Percentiles rank a stretch among this genome's conserved stretches.
Evolutionary conservation across 2,797 vertebrate genomes (phyloP).

Genomic region (Vultur gryphus): DNA sequence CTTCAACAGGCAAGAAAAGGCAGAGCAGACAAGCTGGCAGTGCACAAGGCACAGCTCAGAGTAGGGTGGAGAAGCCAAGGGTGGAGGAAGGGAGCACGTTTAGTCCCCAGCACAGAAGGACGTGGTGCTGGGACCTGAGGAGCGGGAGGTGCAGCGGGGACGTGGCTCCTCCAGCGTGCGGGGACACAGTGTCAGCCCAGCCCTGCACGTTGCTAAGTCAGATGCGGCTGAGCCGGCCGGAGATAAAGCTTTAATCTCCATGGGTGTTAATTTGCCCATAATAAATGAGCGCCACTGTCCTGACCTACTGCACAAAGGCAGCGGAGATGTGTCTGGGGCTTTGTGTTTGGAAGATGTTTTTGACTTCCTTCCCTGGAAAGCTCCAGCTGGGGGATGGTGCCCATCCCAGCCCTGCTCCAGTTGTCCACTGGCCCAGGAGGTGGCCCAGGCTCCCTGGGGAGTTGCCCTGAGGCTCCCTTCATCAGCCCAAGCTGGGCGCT

Average conservation of each 20-base stretch:
- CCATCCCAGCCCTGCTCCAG: background rate
- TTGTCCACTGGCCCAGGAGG: background rate
- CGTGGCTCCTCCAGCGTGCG: rapidly evolving
- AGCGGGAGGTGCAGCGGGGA: rapidly evolving
- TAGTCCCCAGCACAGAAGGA: background rate
- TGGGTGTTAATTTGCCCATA: background rate
- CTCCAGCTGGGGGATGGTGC: background rate
- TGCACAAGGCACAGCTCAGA: background rate
- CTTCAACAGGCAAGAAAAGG: background rate
- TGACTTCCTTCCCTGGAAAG: background rate
- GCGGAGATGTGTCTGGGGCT: background rate
- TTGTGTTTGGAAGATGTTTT: background rate
- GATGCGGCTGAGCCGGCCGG: rapidly evolving
- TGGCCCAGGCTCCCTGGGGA: background rate
- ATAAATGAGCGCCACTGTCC: background rate
- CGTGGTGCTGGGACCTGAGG: background rate
- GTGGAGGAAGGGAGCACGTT: background rate
- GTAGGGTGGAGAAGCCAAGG: background rate
- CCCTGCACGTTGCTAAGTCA: background rate
- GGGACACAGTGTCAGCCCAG: background rate
- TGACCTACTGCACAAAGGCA: background rate
- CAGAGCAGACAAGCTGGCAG: background rate
- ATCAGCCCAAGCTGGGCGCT: background rate
- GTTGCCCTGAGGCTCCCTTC: background rate
- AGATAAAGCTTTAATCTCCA: conserved; percentile 36